A percentile compares a stretch with the other conserved stretches of the same genome.
Conservation (phyloP, 2,888 invertebrate genomes). For the Rhamnusium bicolor region DNA sequence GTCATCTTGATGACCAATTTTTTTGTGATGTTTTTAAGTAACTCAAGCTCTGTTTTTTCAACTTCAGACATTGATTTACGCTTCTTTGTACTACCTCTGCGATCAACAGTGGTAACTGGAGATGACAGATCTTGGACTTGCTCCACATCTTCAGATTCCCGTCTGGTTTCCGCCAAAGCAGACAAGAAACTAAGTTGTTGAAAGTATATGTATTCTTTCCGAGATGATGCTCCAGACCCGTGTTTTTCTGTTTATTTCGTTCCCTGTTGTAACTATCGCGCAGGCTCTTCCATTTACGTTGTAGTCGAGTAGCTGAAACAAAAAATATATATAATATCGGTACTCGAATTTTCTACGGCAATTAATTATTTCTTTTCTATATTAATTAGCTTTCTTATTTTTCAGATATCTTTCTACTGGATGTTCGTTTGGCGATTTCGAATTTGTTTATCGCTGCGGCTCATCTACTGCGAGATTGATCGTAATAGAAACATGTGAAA, state of each 20-base stretch:
- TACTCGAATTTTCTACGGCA: neutral
- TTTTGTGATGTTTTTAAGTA: neutral
- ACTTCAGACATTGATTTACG: neutral
- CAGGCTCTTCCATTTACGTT: neutral
- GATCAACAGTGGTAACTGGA: neutral
- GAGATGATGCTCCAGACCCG: neutral
- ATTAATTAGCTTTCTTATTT: neutral
- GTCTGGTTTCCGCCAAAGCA: neutral
- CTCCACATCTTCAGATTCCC: neutral
- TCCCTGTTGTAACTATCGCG: neutral
- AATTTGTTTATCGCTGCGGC: conserved; percentile 2
- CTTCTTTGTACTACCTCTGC: neutral
- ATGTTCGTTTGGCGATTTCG: neutral
- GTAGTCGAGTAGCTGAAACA: conserved; percentile 3
- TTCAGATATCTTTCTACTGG: conserved; percentile 10
- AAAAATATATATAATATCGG: neutral
- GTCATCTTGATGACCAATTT: neutral
- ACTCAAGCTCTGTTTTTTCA: neutral
- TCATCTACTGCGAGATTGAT: neutral
- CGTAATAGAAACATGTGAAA: too few species aligned
- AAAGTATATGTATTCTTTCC: neutral
- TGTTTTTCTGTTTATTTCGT: neutral
- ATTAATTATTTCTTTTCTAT: neutral
- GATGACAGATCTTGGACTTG: neutral
- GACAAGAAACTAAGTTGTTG: neutral